A percentile compares a stretch with the other conserved stretches of the same genome.
phyloP scores from a whole-genome alignment of 2,113 vertebrate genomes.

The Zapus hudsonius region DNA sequence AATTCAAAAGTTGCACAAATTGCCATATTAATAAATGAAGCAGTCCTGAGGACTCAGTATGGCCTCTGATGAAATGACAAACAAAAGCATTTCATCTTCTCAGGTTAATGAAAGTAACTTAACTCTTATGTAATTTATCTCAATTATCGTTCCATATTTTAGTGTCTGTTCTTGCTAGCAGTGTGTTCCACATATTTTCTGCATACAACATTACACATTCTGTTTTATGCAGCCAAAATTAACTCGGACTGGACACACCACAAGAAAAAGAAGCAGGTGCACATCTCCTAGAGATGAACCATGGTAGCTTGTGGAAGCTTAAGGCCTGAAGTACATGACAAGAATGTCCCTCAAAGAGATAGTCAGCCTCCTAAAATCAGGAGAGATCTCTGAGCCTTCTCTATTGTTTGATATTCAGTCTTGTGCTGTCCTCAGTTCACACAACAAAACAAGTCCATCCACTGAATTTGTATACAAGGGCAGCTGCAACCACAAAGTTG shows the following conservation, averaged over 20 bases:
- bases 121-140: neutral
- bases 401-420: neutral
- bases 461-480: neutral
- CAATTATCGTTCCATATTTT: neutral
- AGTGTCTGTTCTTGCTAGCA: neutral
- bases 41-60: conserved; percentile 14
- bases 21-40: conserved; percentile 73
- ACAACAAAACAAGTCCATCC: neutral
- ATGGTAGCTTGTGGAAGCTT: neutral
- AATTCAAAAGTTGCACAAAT: conserved; percentile 45
- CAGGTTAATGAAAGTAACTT: neutral
- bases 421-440: neutral
- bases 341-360: neutral
- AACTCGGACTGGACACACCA: neutral
- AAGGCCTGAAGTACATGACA: neutral
- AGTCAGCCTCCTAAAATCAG: neutral
- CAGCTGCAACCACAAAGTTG: rapidly evolving
- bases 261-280: neutral
- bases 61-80: conserved; percentile 57
- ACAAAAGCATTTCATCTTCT: neutral
- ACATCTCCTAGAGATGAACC: neutral
- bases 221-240: neutral
- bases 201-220: neutral
- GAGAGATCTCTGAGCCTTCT: neutral
- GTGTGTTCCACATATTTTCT: neutral